Conservation (phyloP, 2,113 vertebrate species). For the Pterocles gutturalis region DNA sequence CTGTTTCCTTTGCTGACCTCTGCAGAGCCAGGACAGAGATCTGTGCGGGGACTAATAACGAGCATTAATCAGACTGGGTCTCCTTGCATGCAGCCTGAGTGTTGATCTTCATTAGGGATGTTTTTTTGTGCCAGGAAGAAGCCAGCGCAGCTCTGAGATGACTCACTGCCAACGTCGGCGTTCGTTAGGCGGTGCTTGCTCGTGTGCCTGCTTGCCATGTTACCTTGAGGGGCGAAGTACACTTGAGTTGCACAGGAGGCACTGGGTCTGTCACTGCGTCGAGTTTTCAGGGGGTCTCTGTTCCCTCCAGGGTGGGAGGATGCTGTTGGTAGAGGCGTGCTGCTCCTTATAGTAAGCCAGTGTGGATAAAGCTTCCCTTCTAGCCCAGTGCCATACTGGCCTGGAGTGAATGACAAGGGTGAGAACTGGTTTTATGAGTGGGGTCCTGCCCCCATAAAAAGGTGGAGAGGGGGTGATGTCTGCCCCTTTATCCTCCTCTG, state of each 20-base stretch:
- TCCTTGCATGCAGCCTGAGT: background rate
- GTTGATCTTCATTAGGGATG: background rate
- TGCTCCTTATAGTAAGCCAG: background rate
- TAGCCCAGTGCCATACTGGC: background rate
- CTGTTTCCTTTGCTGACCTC: background rate
- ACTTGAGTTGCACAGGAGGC: background rate
- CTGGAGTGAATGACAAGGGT: background rate
- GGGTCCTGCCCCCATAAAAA: background rate
- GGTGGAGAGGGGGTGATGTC: background rate
- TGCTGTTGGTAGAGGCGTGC: background rate
- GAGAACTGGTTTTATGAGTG: background rate
- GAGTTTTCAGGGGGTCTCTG: background rate
- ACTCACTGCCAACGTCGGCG: background rate
- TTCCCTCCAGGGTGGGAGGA: background rate
- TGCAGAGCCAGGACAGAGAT: background rate
- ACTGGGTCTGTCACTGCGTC: background rate
- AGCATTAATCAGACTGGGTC: background rate
- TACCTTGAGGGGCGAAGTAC: background rate
- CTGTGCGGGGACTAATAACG: background rate
- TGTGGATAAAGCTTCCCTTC: background rate
- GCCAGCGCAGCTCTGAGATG: background rate
- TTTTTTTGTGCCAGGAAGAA: background rate
- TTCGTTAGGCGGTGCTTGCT: background rate
- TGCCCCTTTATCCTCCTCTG: background rate
- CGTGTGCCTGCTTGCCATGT: rapidly evolving